A percentile compares a stretch with the other conserved stretches of the same genome.
phyloP scores from a whole-genome alignment of 2,888 invertebrate genomes.

The Alcis repandata region DNA sequence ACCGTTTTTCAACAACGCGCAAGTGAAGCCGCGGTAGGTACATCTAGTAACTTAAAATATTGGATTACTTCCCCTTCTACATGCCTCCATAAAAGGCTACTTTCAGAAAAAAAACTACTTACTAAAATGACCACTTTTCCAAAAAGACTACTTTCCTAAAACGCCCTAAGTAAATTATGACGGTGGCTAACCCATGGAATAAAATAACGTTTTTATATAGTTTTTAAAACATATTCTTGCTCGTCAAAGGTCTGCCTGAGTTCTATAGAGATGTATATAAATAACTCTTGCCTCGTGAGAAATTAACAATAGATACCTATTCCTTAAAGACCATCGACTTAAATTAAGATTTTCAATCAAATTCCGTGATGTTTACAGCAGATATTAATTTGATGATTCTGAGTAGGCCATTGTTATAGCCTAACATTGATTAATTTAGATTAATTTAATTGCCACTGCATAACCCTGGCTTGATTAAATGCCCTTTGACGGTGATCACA shows the following conservation, averaged over 20 bases:
- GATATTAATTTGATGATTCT: constrained; percentile 31
- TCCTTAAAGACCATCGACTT: background rate
- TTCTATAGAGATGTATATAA: background rate
- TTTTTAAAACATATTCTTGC: too few relatives aligned
- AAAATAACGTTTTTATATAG: too few relatives aligned
- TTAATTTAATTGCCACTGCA: constrained; percentile 33
- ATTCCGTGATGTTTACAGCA: constrained; percentile 14
- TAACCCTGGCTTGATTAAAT: constrained; percentile 37
- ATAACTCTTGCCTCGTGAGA: background rate
- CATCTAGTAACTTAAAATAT: too few relatives aligned
- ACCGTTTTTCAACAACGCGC: too few relatives aligned
- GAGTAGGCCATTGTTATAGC: constrained; percentile 32
- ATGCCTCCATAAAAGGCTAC: too few relatives aligned
- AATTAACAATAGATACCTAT: background rate
- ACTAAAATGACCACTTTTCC: background rate
- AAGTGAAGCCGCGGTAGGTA: too few relatives aligned
- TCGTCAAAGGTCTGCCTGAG: too few relatives aligned
- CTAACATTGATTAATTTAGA: constrained; percentile 37
- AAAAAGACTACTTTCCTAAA: background rate
- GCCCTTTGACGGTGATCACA: constrained; percentile 31
- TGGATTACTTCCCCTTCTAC: too few relatives aligned
- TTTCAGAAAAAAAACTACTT: background rate
- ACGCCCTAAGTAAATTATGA: background rate
- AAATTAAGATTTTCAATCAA: constrained; percentile 6
- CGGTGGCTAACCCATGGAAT: too few relatives aligned